These are phyloP conservation scores for Oreocharis arfaki DNA, from an alignment of 2,113 vertebrate species.

Conservation along the genomic window DNA sequence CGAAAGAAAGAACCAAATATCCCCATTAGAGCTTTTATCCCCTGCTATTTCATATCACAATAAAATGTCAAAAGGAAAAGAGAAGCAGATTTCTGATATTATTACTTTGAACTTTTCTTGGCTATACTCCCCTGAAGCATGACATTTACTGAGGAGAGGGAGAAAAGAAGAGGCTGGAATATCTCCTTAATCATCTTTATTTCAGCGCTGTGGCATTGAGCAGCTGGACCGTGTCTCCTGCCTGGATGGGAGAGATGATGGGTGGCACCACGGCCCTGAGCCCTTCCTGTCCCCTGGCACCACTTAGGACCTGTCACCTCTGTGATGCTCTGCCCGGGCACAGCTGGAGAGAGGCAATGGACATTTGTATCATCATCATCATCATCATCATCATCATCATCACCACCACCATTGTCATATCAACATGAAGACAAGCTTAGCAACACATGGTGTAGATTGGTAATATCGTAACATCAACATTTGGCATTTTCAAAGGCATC, in stretches of 20 bases:
- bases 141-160: constrained; percentile 58
- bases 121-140: constrained; percentile 53
- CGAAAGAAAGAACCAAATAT: constrained; percentile 43
- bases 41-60: constrained; percentile 56
- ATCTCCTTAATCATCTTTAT: constrained; percentile 33
- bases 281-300: background rate
- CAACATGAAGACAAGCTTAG: too few relatives aligned
- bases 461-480: background rate
- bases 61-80: constrained; percentile 69
- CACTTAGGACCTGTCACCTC: background rate
- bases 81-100: constrained; percentile 64
- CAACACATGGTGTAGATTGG: rapidly evolving
- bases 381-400: background rate
- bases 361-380: background rate
- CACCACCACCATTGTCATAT: background rate
- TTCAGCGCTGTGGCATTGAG: background rate
- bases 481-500: rapidly evolving
- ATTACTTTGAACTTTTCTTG: constrained; percentile 71
- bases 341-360: background rate
- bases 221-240: background rate
- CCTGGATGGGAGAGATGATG: background rate
- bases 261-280: background rate
- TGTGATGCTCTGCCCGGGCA: rapidly evolving
- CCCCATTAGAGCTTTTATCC: constrained; percentile 39
- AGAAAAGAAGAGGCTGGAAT: background rate